Evolutionary conservation across 1,140 invertebrate genomes (phyloP), one percentile per base, ranked within the genome.

Genomic region (Mesaphorura yosii): DNA sequence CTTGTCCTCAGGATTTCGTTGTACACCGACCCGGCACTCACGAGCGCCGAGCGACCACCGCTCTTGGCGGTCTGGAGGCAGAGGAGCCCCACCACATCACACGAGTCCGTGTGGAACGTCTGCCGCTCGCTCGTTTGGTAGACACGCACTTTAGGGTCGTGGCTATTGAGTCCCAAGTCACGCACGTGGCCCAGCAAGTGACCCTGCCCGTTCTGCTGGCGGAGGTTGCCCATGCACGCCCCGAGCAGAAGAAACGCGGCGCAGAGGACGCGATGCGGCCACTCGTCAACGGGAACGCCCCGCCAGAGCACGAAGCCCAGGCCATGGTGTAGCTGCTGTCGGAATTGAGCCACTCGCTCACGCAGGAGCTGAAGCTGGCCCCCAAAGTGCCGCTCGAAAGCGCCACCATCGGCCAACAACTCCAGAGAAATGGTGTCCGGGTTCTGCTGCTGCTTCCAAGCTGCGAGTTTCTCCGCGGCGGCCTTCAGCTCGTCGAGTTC

Each of bases 181-280:
- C 23, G 20, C 25, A 49, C 31, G 19, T 49, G 48, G 25, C 48
- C 48, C 26, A 49, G 34, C 7, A 49, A 15, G 29, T 49, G 48
- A 12, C 48, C 48, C 29, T 49, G 19, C 6, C 26, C 48, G 40
- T 49, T 49, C 40, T 49, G 48, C 23, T 49, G 48, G 12, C 48
- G 4, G 19, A 49, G 19, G 17, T 49, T 49, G 25, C 48, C 48
- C 29, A 49, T 38, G 3, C 4, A 39, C 40, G 20, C 40, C 23
- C 48, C 48, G 17, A 49, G 37, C 17, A 49, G 6, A 10, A 49
- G 19, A 39, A 49, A 49, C 7, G 48, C 48, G 7, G 48, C 48
- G 40, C 6, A 10, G 5, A 19, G n/a, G 3, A 4, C 4, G 12
- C 25, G 20, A 17, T 4, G 6, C 25, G 31, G 37, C 34, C 29